Evolutionary conservation across 2,888 invertebrate species (phyloP), one percentile per base, ranked within the genome.

Genomic region (Apocheima hispidaria): DNA sequence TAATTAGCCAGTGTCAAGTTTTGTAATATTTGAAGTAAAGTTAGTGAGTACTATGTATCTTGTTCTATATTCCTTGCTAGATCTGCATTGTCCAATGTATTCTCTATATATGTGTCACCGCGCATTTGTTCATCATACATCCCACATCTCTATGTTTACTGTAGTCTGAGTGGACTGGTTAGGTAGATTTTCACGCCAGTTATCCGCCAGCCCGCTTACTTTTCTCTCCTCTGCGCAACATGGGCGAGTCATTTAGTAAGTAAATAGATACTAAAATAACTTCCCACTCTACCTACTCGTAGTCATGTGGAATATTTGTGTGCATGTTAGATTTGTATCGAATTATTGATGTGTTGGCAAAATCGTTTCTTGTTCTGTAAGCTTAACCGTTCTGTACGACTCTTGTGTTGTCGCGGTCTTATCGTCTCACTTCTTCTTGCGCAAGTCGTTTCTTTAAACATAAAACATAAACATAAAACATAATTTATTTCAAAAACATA

Each of bases 191-290:
- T 30, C 30, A 30, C 54, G 54, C 36, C 52, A 57, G 61, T 56
- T 30, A 7, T 55, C 21, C 40, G 53, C 63, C 23, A 26, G 26
- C 63, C 28, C 12, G 61, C 61, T 30, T 41, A 36, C 12, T 55
- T 55, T 51, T 48, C 51, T 56, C 61, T 56, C 56, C 51, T 57
- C 54, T 60, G 10, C 40, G 33, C 51, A 38, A 26, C 40, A 62
- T 62, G 61, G 61, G 61, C 56, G 52, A 41, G 21, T 36, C 61
- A 14, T 52, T 56, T 36, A 41, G 61, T 62, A 52, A 62, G 61
- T 62, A 57, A 57, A 62, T 35, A 38, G 16, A 38, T 41, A 51
- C 40, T 40, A 51, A 51, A 51, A 51, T 51, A 51, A 51, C 26
- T 40, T 20, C 10, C n/a, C n/a, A 14, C 2, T 16, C 33, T 30